phyloP scores from a whole-genome alignment of 2,113 vertebrate species.

The Saccopteryx bilineata region DNA sequence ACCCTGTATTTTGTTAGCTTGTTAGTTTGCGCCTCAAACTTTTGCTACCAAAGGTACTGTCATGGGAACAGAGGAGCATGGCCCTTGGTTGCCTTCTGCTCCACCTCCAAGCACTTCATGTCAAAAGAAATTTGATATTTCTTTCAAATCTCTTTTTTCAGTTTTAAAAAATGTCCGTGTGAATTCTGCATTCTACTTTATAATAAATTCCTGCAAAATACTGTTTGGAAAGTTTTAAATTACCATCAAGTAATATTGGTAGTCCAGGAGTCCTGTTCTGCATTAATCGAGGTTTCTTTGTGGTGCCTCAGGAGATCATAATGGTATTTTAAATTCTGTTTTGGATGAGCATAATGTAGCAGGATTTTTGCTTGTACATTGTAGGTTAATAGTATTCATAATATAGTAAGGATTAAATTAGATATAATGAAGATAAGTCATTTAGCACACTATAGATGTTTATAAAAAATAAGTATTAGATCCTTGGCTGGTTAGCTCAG shows the following conservation, averaged over 20 bases:
- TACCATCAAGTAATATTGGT: background rate
- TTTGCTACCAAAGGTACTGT: background rate
- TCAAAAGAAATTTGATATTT: background rate
- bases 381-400: background rate
- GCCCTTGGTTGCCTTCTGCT: background rate
- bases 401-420: background rate
- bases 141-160: constrained; percentile 4
- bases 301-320: background rate
- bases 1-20: background rate
- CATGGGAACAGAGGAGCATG: background rate
- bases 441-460: background rate
- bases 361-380: background rate
- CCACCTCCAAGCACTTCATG: background rate
- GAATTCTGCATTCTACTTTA: background rate
- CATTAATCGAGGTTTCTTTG: background rate
- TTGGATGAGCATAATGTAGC: background rate
- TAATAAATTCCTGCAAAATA: background rate
- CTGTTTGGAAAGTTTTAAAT: background rate
- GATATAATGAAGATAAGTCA: background rate
- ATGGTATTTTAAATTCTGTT: background rate
- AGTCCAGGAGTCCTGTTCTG: background rate
- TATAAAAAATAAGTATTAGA: background rate
- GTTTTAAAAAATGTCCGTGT: background rate
- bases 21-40: background rate
- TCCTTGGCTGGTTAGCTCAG: no score